Evolutionary conservation across 1,140 invertebrate species (phyloP), one percentile per base, ranked within the genome.

Genomic region (Musca vetustissima): DNA sequence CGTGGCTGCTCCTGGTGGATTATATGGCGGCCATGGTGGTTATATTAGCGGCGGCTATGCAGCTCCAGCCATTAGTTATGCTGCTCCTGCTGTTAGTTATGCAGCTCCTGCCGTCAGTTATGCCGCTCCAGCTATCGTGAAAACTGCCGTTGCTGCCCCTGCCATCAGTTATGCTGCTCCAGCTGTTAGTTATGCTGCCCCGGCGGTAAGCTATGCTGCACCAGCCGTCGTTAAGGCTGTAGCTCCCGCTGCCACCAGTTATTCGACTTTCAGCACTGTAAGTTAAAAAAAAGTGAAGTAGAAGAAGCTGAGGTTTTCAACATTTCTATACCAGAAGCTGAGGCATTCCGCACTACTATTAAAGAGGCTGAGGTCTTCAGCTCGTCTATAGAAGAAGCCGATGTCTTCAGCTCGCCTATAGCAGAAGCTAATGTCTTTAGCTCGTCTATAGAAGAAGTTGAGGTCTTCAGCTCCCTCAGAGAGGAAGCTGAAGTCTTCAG

Each of bases 221-320:
- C 66, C 66, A 15, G 50, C 66, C 55, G 66, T 48, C 4, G 49
- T 55, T 55, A 67, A 36, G n/a, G 76, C 75, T 8, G 75, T 75
- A 24, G 72, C 74, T 49, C 68, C 73, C 17, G 68, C 71, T 21
- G 74, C 74, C 57, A 75, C 74, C 53, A 78, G 76, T 28, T 78
- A 78, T 71, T 74, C 77, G 0, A 74, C 76, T 15, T 79, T 79
- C 59, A 79, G 77, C 28, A 75, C 75, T 71, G 77, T 79, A 70
- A 73, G 76, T 64, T 47, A 28, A 3, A 28, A 28, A 28, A 28
- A 28, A 28, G 8, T 28, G 28, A 4, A 4, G 28, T 4, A 28
- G 28, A 28, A 28, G 28, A 28, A 4, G 3, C 28, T 28, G n/a
- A n/a, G n/a, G n/a, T n/a, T n/a, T n/a, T n/a, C n/a, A n/a, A n/a